Evolutionary conservation across 2,888 invertebrate species (phyloP).

Genomic region (Pemphredon lugubris): DNA sequence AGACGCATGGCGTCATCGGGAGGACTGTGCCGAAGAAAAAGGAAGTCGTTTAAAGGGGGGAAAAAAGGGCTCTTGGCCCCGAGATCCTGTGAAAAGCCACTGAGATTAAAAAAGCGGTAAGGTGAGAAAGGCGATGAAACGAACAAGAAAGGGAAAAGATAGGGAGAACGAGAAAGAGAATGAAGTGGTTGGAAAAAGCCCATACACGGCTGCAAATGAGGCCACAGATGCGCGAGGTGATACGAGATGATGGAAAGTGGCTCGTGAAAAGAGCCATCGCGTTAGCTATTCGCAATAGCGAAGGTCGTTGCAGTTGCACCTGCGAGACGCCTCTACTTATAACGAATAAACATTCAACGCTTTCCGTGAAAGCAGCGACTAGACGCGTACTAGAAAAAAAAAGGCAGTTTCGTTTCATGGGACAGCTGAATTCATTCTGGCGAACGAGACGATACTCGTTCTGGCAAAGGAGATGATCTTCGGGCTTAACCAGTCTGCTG

Average conservation of each 20-base stretch:
- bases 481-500: too few species aligned
- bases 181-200: slow-evolving; percentile 58
- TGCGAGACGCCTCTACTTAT: slow-evolving; percentile 32
- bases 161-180: slow-evolving; percentile 26
- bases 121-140: slow-evolving; percentile 49
- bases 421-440: too few species aligned
- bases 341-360: slow-evolving; percentile 51
- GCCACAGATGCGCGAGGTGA: slow-evolving; percentile 74
- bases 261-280: slow-evolving; percentile 76
- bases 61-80: slow-evolving; percentile 29
- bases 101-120: slow-evolving; percentile 45
- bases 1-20: slow-evolving; percentile 1
- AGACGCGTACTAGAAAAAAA: not conserved
- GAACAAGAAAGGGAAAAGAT: slow-evolving; percentile 38
- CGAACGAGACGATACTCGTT: too few species aligned
- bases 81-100: slow-evolving; percentile 31
- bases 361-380: too few species aligned
- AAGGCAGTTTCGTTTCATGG: not conserved
- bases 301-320: slow-evolving; percentile 35
- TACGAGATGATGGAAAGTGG: slow-evolving; percentile 76
- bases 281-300: slow-evolving; percentile 48
- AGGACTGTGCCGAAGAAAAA: slow-evolving; percentile 6
- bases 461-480: too few species aligned
- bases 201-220: slow-evolving; percentile 77
- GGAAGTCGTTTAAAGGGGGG: slow-evolving; percentile 5